These are phyloP conservation scores for Phocides pigmalion DNA, from an alignment of 1,140 invertebrate genomes.

Conservation along the genomic window DNA sequence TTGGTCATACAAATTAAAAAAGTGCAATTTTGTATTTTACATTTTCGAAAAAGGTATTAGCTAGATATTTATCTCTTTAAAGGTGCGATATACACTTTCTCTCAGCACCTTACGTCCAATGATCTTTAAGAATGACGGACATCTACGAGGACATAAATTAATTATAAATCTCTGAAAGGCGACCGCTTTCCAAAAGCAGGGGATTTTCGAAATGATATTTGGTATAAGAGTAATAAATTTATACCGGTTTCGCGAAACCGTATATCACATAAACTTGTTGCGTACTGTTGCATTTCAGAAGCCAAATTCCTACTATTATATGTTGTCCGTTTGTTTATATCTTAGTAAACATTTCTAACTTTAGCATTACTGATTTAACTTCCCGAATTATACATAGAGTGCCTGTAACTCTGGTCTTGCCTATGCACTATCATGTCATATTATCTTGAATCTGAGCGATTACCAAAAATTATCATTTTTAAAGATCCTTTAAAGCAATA, in stretches of 20 bases:
- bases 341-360: no score
- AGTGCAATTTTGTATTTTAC: no score
- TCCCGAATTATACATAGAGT: no score
- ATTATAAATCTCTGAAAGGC: slow-evolving; percentile 29
- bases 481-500: no score
- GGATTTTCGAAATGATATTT: slow-evolving; percentile 42
- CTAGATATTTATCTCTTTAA: not conserved
- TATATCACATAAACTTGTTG: slow-evolving; percentile 46
- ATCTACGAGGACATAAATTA: slow-evolving; percentile 20
- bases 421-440: no score
- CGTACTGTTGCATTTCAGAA: not conserved
- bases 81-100: not conserved
- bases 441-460: no score
- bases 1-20: no score
- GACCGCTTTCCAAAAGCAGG: slow-evolving; percentile 52
- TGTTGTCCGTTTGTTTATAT: no score
- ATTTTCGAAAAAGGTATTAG: no score
- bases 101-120: not conserved
- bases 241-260: slow-evolving; percentile 47
- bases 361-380: no score
- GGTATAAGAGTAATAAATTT: slow-evolving; percentile 57
- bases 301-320: not conserved
- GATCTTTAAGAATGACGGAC: slow-evolving; percentile 6
- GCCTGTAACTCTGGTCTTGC: no score
- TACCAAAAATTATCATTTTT: no score